These are phyloP conservation scores for Eleutherodactylus coqui DNA, from an alignment of 2,797 vertebrate genomes.

Conservation along the genomic window DNA sequence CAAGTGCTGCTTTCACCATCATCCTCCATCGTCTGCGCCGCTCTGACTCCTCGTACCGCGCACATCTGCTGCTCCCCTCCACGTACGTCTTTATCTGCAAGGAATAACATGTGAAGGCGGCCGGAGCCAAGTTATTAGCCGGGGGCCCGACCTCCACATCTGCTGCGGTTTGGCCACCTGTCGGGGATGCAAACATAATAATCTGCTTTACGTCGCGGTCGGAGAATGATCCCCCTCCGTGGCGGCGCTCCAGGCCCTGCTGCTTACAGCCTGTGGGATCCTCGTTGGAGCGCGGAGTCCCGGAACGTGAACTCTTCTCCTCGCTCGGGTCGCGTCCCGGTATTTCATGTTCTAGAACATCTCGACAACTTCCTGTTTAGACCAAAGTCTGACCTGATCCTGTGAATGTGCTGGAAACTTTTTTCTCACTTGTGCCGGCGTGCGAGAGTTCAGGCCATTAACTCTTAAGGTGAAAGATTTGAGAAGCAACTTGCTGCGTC, in stretches of 20 bases:
- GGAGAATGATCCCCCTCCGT: background rate
- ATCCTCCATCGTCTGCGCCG: background rate
- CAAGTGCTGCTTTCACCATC: background rate
- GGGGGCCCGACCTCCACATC: conserved; percentile 33
- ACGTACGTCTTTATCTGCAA: background rate
- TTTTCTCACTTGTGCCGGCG: background rate
- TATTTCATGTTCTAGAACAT: conserved; percentile 46
- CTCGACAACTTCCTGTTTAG: conserved; percentile 2
- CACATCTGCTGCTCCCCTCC: conserved; percentile 25
- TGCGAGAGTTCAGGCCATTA: background rate
- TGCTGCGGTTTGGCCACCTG: conserved; percentile 38
- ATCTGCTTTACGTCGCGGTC: conserved; percentile 26
- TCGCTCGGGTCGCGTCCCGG: conserved; percentile 12
- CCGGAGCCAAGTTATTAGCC: conserved; percentile 2
- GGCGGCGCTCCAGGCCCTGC: background rate
- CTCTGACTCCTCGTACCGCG: too few relatives aligned
- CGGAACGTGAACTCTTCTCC: background rate
- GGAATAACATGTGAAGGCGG: background rate
- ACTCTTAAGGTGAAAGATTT: too few relatives aligned
- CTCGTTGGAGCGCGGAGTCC: conserved; percentile 1
- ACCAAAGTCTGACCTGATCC: background rate
- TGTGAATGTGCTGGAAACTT: background rate
- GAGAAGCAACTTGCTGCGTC: too few relatives aligned
- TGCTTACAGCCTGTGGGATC: conserved; percentile 7
- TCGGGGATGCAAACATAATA: background rate